Conservation (phyloP, 1,140 invertebrate genomes). For the Dendrolimus punctatus region DNA sequence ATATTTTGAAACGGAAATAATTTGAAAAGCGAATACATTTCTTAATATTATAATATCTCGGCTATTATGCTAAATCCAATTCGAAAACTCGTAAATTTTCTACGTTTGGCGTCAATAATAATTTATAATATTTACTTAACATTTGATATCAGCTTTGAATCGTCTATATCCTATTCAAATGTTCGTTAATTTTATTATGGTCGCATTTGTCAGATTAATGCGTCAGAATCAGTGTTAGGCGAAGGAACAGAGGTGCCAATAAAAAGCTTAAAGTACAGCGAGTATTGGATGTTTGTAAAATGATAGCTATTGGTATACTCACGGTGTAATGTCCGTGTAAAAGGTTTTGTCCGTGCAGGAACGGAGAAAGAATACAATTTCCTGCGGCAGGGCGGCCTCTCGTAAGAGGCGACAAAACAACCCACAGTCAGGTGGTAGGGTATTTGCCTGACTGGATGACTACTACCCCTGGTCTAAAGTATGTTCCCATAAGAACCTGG, state of each 20-base stretch:
- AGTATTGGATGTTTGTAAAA: constrained; percentile 3
- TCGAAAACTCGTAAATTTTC: constrained; percentile 15
- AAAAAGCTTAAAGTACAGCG: background rate
- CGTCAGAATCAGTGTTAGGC: background rate
- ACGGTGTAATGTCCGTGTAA: too few relatives aligned
- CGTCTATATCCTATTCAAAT: constrained; percentile 13
- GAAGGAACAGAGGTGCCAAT: too few relatives aligned
- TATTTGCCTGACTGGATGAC: too few relatives aligned
- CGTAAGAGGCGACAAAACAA: too few relatives aligned
- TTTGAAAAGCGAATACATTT: too few relatives aligned
- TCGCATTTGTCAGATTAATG: constrained; percentile 16
- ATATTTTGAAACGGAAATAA: too few relatives aligned
- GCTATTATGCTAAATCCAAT: constrained; percentile 9
- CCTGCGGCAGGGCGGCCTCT: too few relatives aligned
- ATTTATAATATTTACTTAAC: constrained; percentile 25
- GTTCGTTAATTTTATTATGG: constrained; percentile 30
- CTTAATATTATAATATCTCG: constrained; percentile 3
- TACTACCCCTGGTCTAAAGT: too few relatives aligned
- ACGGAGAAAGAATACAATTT: too few relatives aligned
- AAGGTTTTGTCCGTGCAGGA: too few relatives aligned
- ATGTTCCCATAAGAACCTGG: too few relatives aligned
- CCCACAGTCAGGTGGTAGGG: too few relatives aligned
- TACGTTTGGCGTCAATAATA: constrained; percentile 5
- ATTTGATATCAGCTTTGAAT: constrained; percentile 11
- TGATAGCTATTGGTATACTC: background rate